Evolutionary conservation across 2,797 vertebrate species (phyloP).

Genomic region (Astyanax mexicanus): DNA sequence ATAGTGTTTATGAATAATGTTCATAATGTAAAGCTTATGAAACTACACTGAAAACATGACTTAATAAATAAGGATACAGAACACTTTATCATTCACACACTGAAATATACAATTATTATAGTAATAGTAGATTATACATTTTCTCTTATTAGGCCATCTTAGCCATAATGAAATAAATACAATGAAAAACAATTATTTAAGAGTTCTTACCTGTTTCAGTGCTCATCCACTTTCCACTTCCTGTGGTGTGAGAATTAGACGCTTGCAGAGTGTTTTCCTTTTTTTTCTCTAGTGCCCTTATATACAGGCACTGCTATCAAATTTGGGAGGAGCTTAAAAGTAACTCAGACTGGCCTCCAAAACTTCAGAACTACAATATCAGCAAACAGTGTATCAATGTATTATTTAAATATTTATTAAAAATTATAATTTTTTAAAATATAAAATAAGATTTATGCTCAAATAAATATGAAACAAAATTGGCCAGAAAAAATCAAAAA

Average conservation of each 20-base stretch:
- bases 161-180: not conserved
- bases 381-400: too few relatives aligned
- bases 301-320: slow-evolving; percentile 41
- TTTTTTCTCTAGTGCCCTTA: slow-evolving; percentile 41
- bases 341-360: not conserved
- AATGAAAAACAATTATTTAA: not conserved
- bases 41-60: too few relatives aligned
- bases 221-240: not conserved
- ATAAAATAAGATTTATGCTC: too few relatives aligned
- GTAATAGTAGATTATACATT: not conserved
- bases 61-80: too few relatives aligned
- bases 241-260: not conserved
- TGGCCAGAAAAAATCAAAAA: too few relatives aligned
- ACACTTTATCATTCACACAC: not conserved
- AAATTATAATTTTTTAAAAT: too few relatives aligned
- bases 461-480: too few relatives aligned
- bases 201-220: slow-evolving; percentile 23
- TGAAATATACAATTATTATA: too few relatives aligned
- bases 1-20: too few relatives aligned
- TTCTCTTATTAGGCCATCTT: not conserved
- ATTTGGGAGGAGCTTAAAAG: slow-evolving; percentile 53
- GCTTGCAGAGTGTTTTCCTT: slow-evolving; percentile 13
- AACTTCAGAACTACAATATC: not conserved
- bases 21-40: too few relatives aligned
- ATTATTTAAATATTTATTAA: too few relatives aligned